Base-by-base conservation (phyloP, 2,888 invertebrate genomes). In the Lycaena phlaeas region DNA sequence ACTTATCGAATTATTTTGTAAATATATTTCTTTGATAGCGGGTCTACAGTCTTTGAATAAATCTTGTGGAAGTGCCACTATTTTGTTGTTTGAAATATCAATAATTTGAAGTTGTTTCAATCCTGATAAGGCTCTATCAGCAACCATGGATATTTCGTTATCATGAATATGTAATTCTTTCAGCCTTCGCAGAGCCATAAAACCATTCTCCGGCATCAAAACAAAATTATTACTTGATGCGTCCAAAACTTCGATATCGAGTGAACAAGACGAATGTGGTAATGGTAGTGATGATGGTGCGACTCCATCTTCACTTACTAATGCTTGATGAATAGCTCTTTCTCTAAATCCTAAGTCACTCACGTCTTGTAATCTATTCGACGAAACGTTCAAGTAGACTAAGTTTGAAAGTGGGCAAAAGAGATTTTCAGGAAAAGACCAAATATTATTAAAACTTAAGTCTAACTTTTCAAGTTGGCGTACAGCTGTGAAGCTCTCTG, bases 1-100 rank as follows among this genome's bases (percentile, higher is more conserved):
- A 67, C 92, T 91, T 56, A 97, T 92, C 14, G 95, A 94, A 86
- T 96, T 96, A 77, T 96, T 96, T 74, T 95, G 94, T 65, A 96
- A 81, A 76, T 95, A 92, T 61, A 96, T 90, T 78, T 96, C 95
- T 77, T 92, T 93, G 56, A 96, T 90, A 46, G 91, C 89, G 49
- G 89, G 89, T 38, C 89, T 86, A 59, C 90, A 89, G 74, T 95
- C 94, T 65, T 88, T 87, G 64, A 97, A 95, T 50, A 97, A 79
- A 61, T 92, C 92, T 48, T 93, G 90, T 29, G 97, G 96, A 53
- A 97, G 86, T 39, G 94, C 92, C 27, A 92, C 92, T 50, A 97
- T 90, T 86, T 93, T 92, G 75, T 97, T 97, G 59, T 94, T 92
- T 22, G 96, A 94, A 41, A 97, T 81, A 78, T 97, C 95, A 48